phyloP scores from a whole-genome alignment of 2,797 vertebrate species.

The Eupleurogrammus muticus region DNA sequence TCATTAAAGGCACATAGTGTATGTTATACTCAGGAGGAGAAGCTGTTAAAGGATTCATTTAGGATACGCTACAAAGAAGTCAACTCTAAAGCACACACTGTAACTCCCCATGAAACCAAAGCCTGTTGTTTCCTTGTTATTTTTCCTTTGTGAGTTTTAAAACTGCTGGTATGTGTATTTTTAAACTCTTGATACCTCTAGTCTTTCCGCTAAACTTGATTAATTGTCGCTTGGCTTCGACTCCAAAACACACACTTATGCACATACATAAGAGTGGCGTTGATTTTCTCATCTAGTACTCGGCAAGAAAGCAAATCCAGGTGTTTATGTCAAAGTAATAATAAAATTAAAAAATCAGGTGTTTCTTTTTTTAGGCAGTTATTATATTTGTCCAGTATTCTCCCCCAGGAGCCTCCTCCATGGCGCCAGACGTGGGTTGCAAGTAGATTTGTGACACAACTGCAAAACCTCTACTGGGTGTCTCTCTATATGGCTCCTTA shows the following conservation, averaged over 20 bases:
- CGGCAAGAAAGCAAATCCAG: background rate
- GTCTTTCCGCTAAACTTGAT: background rate
- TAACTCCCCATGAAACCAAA: no score
- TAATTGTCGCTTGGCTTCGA: background rate
- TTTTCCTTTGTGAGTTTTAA: background rate
- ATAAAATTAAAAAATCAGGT: conserved; percentile 6
- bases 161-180: background rate
- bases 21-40: background rate
- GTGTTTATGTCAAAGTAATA: background rate
- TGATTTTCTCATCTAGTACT: background rate
- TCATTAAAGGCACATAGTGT: no score
- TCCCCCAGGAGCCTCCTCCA: conserved; percentile 25
- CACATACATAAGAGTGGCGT: background rate
- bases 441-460: conserved; percentile 53
- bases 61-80: no score
- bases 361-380: conserved; percentile 33
- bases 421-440: conserved; percentile 48
- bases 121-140: background rate
- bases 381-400: conserved; percentile 29
- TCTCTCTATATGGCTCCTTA: conserved; percentile 53
- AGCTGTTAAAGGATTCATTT: background rate
- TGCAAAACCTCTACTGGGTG: conserved; percentile 35
- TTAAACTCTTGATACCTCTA: background rate
- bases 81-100: no score
- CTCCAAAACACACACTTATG: background rate